These are phyloP conservation scores for Sorex fumeus DNA, from an alignment of 2,113 vertebrate genomes.

Conservation along the genomic window DNA sequence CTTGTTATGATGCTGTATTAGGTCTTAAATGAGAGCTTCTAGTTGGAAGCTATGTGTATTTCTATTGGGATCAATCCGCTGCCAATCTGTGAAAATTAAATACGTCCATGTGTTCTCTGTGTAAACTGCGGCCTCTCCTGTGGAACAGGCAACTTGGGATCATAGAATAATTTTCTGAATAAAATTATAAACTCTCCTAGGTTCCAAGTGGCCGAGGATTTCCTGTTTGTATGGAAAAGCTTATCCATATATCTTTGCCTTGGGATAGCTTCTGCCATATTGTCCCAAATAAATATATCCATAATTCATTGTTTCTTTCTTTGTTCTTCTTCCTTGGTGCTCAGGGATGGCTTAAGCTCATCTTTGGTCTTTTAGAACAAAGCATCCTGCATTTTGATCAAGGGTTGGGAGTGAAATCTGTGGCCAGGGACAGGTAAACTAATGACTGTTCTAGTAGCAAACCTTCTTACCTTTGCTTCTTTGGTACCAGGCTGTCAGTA, in stretches of 20 bases:
- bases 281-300: conserved; percentile 43
- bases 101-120: not conserved
- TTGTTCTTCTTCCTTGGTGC: conserved; percentile 46
- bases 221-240: conserved; percentile 46
- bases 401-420: conserved; percentile 45
- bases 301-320: conserved; percentile 27
- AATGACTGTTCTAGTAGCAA: not conserved
- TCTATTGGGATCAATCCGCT: conserved; percentile 11
- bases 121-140: conserved; percentile 27
- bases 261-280: not conserved
- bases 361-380: conserved; percentile 19
- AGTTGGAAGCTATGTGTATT: conserved; percentile 33
- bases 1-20: conserved; percentile 31
- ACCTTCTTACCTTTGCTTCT: conserved; percentile 35
- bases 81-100: conserved; percentile 28
- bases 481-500: conserved; percentile 25
- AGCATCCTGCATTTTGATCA: not conserved
- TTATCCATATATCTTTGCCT: conserved; percentile 51
- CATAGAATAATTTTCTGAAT: conserved; percentile 57
- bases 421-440: conserved; percentile 10
- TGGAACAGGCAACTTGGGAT: conserved; percentile 50
- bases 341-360: conserved; percentile 7
- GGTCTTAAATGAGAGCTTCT: conserved; percentile 41
- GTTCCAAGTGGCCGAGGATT: conserved; percentile 57
- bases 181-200: conserved; percentile 44